A percentile compares a stretch with the other conserved stretches of the same genome.
Conservation (phyloP, 1,140 invertebrate genomes). For the Zaprionus tsacasi region DNA sequence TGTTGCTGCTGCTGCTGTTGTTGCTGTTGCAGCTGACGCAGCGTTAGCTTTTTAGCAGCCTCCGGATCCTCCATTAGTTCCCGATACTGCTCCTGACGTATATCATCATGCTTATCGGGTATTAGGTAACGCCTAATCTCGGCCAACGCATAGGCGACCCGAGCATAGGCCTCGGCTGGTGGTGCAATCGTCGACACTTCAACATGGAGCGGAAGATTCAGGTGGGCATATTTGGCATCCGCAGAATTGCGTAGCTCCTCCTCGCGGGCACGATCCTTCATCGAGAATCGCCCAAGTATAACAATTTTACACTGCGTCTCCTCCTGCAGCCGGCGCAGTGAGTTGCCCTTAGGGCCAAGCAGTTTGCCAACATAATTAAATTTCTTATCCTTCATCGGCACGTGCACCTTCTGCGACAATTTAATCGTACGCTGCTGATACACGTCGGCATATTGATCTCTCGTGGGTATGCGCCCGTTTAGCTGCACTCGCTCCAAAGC, state of each 20-base stretch:
- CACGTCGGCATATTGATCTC: slow-evolving; percentile 92
- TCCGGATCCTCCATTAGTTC: slow-evolving; percentile 87
- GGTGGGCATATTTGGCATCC: slow-evolving; percentile 96
- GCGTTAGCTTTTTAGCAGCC: slow-evolving; percentile 78
- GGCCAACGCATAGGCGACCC: slow-evolving; percentile 94
- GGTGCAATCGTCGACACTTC: slow-evolving; percentile 95
- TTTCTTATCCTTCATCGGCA: slow-evolving; percentile 95
- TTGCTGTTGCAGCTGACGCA: slow-evolving; percentile 76
- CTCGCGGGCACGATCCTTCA: slow-evolving; percentile 96
- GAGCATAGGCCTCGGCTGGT: slow-evolving; percentile 95
- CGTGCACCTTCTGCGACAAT: slow-evolving; percentile 92
- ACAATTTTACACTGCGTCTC: slow-evolving; percentile 99
- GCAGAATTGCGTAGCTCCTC: slow-evolving; percentile 94
- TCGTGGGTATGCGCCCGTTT: slow-evolving; percentile 86
- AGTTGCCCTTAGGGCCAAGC: slow-evolving; percentile 96
- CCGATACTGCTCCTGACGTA: slow-evolving; percentile 91
- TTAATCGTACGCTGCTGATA: slow-evolving; percentile 94
- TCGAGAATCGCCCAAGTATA: slow-evolving; percentile 96
- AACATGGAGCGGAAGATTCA: slow-evolving; percentile 96
- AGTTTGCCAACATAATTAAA: slow-evolving; percentile 98
- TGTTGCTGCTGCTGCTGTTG: slow-evolving; percentile 59
- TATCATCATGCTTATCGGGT: slow-evolving; percentile 92
- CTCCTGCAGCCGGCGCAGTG: slow-evolving; percentile 96
- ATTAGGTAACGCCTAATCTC: slow-evolving; percentile 90
- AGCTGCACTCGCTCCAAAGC: slow-evolving; percentile 88